Evolutionary conservation across 2,888 invertebrate genomes (phyloP).

Genomic region (Boloria selene): DNA sequence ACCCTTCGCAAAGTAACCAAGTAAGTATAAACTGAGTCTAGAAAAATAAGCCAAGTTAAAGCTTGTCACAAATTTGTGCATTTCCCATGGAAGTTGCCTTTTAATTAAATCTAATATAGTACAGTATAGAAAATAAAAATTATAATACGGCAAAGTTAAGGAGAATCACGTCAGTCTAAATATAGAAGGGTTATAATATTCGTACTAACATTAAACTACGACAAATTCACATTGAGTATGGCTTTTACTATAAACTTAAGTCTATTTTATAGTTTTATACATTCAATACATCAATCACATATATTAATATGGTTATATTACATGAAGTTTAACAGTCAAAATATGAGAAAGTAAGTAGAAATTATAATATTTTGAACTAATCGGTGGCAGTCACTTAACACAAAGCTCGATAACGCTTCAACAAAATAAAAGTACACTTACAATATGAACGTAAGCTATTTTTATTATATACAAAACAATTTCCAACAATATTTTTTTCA

Average conservation of each 20-base stretch:
- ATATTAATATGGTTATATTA: constrained; percentile 65
- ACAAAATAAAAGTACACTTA: constrained; percentile 54
- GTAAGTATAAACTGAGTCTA: constrained; percentile 52
- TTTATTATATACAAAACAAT: constrained; percentile 76
- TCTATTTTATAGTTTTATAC: constrained; percentile 69
- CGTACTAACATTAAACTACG: constrained; percentile 46
- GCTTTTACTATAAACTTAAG: constrained; percentile 66
- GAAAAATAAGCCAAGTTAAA: constrained; percentile 63
- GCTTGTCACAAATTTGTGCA: constrained; percentile 71
- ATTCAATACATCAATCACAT: constrained; percentile 52
- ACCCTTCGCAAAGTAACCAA: constrained; percentile 23
- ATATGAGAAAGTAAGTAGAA: constrained; percentile 42
- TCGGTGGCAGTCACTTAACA: constrained; percentile 57
- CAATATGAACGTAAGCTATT: constrained; percentile 51
- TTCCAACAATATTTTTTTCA: constrained; percentile 57
- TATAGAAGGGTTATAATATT: constrained; percentile 57
- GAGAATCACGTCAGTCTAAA: constrained; percentile 62
- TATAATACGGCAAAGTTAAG: constrained; percentile 51
- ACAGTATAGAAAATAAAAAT: constrained; percentile 55
- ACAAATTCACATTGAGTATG: constrained; percentile 78
- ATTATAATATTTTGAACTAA: constrained; percentile 61
- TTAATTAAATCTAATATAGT: constrained; percentile 54
- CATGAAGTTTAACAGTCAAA: constrained; percentile 61
- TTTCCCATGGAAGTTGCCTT: constrained; percentile 69
- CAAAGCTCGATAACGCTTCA: constrained; percentile 53